These are phyloP conservation scores for Drosophila fuyamai DNA, from an alignment of 1,140 invertebrate genomes.

Conservation along the genomic window DNA sequence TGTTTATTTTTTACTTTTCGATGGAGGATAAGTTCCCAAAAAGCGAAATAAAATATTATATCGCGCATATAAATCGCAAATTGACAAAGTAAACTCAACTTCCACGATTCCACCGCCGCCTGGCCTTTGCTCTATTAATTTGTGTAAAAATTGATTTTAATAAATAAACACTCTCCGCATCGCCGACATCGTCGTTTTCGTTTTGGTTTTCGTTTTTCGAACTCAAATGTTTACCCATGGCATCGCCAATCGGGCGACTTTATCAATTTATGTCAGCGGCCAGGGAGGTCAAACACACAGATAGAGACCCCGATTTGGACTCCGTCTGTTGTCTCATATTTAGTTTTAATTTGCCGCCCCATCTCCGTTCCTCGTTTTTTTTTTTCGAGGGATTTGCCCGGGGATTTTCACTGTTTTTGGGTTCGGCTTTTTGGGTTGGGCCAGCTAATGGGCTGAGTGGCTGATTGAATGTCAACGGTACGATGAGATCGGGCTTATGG, in stretches of 20 bases:
- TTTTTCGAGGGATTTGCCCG: slow-evolving; percentile 18
- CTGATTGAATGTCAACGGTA: slow-evolving; percentile 23
- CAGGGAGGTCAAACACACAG: slow-evolving; percentile 40
- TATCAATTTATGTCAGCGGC: slow-evolving; percentile 75
- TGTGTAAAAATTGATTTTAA: slow-evolving; percentile 57
- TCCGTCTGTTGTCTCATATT: slow-evolving; percentile 28
- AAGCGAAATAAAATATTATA: slow-evolving; percentile 25
- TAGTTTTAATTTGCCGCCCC: slow-evolving; percentile 55
- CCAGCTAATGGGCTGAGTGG: slow-evolving; percentile 24
- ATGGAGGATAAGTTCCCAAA: slow-evolving; percentile 28
- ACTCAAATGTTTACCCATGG: slow-evolving; percentile 43
- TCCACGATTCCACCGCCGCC: background rate
- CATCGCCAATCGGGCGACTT: slow-evolving; percentile 52
- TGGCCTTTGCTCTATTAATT: slow-evolving; percentile 54
- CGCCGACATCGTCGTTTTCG: slow-evolving; percentile 8
- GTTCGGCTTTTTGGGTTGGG: slow-evolving; percentile 16
- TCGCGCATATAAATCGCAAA: slow-evolving; percentile 44
- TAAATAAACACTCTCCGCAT: slow-evolving; percentile 48
- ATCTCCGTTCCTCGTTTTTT: background rate
- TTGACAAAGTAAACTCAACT: slow-evolving; percentile 34
- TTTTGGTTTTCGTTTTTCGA: slow-evolving; percentile 15
- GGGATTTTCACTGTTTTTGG: slow-evolving; percentile 20
- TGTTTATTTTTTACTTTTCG: slow-evolving; percentile 21
- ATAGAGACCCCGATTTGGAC: slow-evolving; percentile 24
- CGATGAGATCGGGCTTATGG: slow-evolving; percentile 8